Percentiles rank a stretch among this genome's conserved stretches.
These are phyloP conservation scores for Scopus umbretta DNA, from an alignment of 2,113 vertebrate species.

Conservation along the genomic window DNA sequence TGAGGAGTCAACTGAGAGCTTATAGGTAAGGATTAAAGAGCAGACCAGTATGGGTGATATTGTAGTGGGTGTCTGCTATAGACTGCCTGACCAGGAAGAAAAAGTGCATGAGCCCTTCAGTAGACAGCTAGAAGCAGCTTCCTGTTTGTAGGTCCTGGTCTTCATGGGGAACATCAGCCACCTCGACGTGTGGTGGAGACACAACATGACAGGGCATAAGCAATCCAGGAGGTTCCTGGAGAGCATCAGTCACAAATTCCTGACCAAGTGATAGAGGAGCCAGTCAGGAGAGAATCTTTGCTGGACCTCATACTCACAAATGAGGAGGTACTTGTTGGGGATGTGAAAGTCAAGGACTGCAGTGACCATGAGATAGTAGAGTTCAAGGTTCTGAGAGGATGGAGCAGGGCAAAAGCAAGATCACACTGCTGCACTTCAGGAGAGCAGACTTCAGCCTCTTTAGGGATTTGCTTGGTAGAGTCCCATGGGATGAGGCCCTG, in stretches of 20 bases:
- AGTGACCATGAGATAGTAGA: not conserved
- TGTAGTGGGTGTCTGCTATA: not conserved
- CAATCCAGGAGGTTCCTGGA: not conserved
- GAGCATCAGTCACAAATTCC: not conserved
- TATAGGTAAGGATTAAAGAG: not conserved
- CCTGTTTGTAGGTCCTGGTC: not conserved
- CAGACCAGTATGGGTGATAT: not conserved
- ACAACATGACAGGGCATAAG: not conserved
- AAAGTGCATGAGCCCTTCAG: not conserved
- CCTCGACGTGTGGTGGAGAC: not conserved
- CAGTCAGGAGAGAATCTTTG: not conserved
- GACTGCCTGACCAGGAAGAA: not conserved
- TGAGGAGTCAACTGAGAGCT: not conserved
- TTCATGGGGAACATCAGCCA: not conserved
- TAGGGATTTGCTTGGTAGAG: not conserved
- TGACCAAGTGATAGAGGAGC: not conserved
- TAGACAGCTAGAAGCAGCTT: not conserved
- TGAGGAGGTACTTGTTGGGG: not conserved
- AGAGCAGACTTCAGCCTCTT: not conserved
- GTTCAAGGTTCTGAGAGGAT: not conserved
- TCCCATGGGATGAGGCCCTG: not conserved
- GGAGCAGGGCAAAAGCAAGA: not conserved
- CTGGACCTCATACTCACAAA: not conserved
- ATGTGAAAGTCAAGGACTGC: not conserved
- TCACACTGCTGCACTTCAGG: not conserved